Evolutionary conservation across 2,113 vertebrate genomes (phyloP), one percentile per base, ranked within the genome.

Genomic region (Aldabrachelys gigantea): DNA sequence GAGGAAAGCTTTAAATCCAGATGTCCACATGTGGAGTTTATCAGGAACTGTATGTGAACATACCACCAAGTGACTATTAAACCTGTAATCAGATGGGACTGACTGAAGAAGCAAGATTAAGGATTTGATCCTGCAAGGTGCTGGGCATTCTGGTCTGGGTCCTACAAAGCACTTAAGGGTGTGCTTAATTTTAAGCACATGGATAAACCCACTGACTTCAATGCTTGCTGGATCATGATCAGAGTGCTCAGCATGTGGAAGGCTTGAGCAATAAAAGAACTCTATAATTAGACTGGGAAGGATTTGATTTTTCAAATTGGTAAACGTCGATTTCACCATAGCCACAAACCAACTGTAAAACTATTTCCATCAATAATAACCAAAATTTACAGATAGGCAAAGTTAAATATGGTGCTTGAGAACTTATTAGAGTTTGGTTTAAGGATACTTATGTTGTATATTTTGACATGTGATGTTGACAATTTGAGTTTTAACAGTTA

Each of bases 171-270:
- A 4, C 12, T 10, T 44, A 50, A 2, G 41, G 69, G 38, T 72
- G 12, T 17, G 9, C 13, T 25, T 50, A 41, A 50, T 27, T 14
- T 13, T 81, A 27, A 92, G 24, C 9, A 31, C 31, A 31, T 17
- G 1, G 3, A 0, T n/a, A 24, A 8, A 1, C 25, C 75, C 3
- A 1, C 3, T 65, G 35, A 50, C 49, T 83, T 78, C 16, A 19
- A n/a, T n/a, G 24, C 38, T 81, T n/a, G 9, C 24, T 89, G 13
- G 44, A 7, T 7, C 93, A 91, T 17, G 57, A 80, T 25, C 27
- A 13, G 14, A 84, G 49, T 4, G 35, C 17, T 59, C 59, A 84
- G 5, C 5, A 35, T 29, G 44, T 56, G 69, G 35, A 8, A 35
- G 50, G 8, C 81, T 25, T 69, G n/a, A 80, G 44, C 10, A 38